phyloP scores from a whole-genome alignment of 2,113 vertebrate genomes.

The Nycticorax nycticorax region DNA sequence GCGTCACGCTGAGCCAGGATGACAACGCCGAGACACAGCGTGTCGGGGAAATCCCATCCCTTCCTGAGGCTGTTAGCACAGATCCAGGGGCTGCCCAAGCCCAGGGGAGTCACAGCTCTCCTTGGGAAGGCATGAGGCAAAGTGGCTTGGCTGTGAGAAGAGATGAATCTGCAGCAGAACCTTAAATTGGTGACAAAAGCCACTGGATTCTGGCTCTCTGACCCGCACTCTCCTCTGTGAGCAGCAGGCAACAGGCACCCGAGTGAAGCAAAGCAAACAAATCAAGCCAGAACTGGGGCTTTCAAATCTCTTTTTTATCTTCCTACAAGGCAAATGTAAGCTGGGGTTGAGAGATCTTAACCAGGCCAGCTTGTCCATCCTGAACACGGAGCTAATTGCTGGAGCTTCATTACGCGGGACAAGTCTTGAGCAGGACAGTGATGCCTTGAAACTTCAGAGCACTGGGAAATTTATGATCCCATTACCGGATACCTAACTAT shows the following conservation, averaged over 20 bases:
- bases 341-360: neutral
- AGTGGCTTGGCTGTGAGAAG: neutral
- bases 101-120: neutral
- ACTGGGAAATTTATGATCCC: slow-evolving; percentile 14
- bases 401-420: neutral
- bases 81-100: fast-evolving
- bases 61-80: neutral
- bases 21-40: fast-evolving
- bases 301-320: neutral
- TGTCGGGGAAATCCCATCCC: neutral
- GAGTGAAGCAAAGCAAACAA: neutral
- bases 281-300: neutral
- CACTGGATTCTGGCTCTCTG: neutral
- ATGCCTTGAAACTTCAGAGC: neutral
- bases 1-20: fast-evolving
- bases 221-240: fast-evolving
- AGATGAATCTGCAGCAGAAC: neutral
- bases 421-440: neutral
- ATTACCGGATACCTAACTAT: neutral
- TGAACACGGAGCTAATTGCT: neutral
- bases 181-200: neutral
- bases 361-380: neutral
- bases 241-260: neutral
- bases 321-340: neutral
- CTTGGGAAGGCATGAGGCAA: neutral